Evolutionary conservation across 1,140 invertebrate species (phyloP).

Genomic region (Drosophila seguyi): DNA sequence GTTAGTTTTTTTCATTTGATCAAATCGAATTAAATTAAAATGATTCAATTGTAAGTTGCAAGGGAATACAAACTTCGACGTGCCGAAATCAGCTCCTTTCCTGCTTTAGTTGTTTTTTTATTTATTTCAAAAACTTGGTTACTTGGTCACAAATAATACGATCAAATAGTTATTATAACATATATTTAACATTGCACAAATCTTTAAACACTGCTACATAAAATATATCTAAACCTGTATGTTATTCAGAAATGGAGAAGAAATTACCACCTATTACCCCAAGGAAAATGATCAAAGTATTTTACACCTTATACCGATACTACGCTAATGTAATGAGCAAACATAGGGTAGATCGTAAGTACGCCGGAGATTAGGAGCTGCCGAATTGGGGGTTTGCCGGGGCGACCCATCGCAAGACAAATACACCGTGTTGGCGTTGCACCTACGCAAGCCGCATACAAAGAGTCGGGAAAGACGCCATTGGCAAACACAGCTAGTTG

Average conservation of each 20-base stretch:
- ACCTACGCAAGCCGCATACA: slow-evolving; percentile 33
- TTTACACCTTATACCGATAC: slow-evolving; percentile 66
- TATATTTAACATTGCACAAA: not conserved
- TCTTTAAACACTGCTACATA: not conserved
- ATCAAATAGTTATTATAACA: not conserved
- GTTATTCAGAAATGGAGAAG: not conserved
- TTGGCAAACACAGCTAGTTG: slow-evolving; percentile 56
- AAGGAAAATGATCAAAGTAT: slow-evolving; percentile 64
- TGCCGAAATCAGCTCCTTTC: no score
- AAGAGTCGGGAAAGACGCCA: slow-evolving; percentile 42
- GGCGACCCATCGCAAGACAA: slow-evolving; percentile 26
- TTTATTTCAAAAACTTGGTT: no score
- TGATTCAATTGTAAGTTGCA: no score
- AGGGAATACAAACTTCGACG: no score
- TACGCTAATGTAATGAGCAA: slow-evolving; percentile 53
- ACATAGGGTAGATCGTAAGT: slow-evolving; percentile 17
- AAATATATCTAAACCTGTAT: not conserved
- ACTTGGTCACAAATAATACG: no score
- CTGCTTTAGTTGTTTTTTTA: no score
- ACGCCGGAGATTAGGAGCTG: slow-evolving; percentile 47
- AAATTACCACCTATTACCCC: slow-evolving; percentile 11
- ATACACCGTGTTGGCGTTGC: slow-evolving; percentile 41
- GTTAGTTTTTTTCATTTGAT: no score
- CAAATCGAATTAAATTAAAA: no score
- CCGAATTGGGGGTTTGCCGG: slow-evolving; percentile 11